phyloP scores from a whole-genome alignment of 2,888 invertebrate genomes.

The Lymantria dispar region DNA sequence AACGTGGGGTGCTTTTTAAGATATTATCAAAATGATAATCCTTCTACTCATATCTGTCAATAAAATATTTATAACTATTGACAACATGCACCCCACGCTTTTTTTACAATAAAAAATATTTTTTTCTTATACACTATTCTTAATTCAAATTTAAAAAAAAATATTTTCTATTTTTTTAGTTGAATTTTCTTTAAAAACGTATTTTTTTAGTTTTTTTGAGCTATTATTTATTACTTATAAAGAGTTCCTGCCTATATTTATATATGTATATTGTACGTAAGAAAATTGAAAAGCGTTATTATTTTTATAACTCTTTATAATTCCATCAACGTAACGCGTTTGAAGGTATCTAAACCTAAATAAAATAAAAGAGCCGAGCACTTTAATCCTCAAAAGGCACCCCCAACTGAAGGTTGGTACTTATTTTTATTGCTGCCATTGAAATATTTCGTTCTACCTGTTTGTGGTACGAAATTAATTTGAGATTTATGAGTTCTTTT shows the following conservation, averaged over 20 bases:
- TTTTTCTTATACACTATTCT: no score
- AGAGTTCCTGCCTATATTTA: neutral
- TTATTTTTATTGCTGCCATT: constrained; percentile 30
- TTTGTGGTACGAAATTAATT: constrained; percentile 19
- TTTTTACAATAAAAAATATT: no score
- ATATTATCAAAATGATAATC: no score
- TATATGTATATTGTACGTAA: constrained; percentile 13
- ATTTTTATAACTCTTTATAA: constrained; percentile 28
- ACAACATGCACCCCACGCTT: no score
- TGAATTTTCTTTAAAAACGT: no score
- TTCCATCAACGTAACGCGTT: constrained; percentile 27
- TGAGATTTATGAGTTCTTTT: constrained; percentile 8
- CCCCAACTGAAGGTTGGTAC: constrained; percentile 16
- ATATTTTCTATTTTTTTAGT: no score
- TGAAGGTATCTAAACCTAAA: constrained; percentile 31
- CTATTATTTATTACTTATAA: no score
- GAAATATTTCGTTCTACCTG: constrained; percentile 30
- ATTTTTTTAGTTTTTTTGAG: no score
- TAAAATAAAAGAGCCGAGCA: constrained; percentile 32
- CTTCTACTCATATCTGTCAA: no score
- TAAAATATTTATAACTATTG: no score
- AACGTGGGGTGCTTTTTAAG: no score
- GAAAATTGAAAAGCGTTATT: constrained; percentile 22
- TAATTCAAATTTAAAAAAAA: no score
- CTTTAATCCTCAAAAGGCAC: constrained; percentile 34